A percentile compares a stretch with the other conserved stretches of the same genome.
These are phyloP conservation scores for Campoplex nolae DNA, from an alignment of 2,888 invertebrate genomes.

Conservation along the genomic window DNA sequence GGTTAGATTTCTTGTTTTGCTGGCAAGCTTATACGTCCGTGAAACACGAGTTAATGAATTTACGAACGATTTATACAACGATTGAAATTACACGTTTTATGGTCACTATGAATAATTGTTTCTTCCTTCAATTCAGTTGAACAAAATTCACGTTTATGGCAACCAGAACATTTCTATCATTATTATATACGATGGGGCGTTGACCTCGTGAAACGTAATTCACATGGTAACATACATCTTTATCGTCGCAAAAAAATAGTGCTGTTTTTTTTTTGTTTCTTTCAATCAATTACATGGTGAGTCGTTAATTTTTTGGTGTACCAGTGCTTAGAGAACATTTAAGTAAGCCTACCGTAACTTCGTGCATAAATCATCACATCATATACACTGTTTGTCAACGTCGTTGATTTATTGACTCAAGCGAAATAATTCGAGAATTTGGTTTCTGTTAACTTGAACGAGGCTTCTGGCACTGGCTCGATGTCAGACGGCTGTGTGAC, in stretches of 20 bases:
- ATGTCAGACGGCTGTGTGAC: constrained; percentile 16
- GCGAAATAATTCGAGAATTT: constrained; percentile 11
- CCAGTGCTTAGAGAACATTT: background rate
- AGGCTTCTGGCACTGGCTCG: background rate
- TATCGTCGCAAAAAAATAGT: background rate
- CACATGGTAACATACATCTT: background rate
- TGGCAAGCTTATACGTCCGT: background rate
- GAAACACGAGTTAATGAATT: background rate
- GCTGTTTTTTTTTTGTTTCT: background rate
- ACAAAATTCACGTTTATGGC: background rate
- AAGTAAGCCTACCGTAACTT: background rate
- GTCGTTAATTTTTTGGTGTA: background rate
- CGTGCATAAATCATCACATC: background rate
- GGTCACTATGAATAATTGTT: background rate
- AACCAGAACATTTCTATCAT: background rate
- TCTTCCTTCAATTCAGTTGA: background rate
- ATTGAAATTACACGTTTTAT: constrained; percentile 10
- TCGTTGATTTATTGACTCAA: background rate
- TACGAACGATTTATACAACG: background rate
- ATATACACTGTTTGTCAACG: background rate
- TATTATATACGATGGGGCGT: background rate
- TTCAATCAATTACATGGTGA: background rate
- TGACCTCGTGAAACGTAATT: background rate
- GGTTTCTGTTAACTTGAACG: constrained; percentile 11
- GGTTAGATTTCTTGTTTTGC: constrained; percentile 1